Percentiles rank a stretch among this genome's conserved stretches.
These are phyloP conservation scores for Onychostoma macrolepis DNA, from an alignment of 2,113 vertebrate species.

Conservation along the genomic window DNA sequence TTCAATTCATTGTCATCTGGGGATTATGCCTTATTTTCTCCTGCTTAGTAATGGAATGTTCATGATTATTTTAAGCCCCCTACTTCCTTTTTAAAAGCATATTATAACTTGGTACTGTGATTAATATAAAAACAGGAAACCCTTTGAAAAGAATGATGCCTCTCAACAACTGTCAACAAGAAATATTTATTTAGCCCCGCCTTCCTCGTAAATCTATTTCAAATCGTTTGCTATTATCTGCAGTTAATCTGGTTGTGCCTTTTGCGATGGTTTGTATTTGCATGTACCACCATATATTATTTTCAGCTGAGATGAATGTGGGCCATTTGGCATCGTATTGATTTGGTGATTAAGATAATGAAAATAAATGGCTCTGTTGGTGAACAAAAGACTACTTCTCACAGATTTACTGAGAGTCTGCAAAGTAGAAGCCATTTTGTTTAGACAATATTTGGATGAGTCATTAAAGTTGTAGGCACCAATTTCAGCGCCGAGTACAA, in stretches of 20 bases:
- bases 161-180: constrained; percentile 33
- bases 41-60: not conserved
- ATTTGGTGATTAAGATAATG: constrained; percentile 61
- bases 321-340: constrained; percentile 53
- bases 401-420: constrained; percentile 12
- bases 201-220: constrained; percentile 19
- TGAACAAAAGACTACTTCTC: constrained; percentile 41
- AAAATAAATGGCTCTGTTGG: constrained; percentile 57
- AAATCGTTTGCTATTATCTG: constrained; percentile 47
- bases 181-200: constrained; percentile 26
- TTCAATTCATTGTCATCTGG: not conserved
- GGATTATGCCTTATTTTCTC: not conserved
- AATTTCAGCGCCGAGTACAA: constrained; percentile 5
- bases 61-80: not conserved
- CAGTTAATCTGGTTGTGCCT: constrained; percentile 45
- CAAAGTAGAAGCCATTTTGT: constrained; percentile 27
- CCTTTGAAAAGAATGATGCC: not conserved
- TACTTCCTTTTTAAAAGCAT: not conserved
- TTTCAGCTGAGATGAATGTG: constrained; percentile 52
- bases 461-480: constrained; percentile 32
- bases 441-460: constrained; percentile 42
- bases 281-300: constrained; percentile 36
- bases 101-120: not conserved
- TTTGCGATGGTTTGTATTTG: constrained; percentile 44
- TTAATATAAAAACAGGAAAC: not conserved